A percentile compares a stretch with the other conserved stretches of the same genome.
Evolutionary conservation across 2,797 vertebrate genomes (phyloP).

Genomic region (Hybognathus amarus): DNA sequence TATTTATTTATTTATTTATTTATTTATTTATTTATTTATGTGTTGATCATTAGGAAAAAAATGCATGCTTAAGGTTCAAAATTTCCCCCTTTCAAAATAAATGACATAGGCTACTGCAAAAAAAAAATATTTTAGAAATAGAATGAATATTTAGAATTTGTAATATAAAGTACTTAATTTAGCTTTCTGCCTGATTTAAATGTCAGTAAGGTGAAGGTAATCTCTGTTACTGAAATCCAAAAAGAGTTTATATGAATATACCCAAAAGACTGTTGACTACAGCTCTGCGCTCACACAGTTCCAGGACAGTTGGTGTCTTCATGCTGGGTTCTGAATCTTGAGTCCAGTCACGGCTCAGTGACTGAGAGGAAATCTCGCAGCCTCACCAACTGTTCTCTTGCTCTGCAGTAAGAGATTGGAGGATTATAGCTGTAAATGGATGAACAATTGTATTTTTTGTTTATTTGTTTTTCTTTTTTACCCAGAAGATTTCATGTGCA

Average conservation of each 20-base stretch:
- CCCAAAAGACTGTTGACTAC: conserved; percentile 10
- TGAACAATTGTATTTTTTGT: not conserved
- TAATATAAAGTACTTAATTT: not conserved
- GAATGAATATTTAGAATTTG: not conserved
- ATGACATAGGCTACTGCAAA: too few relatives aligned
- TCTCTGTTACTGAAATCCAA: not conserved
- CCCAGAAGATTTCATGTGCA: not conserved
- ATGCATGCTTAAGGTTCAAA: not conserved
- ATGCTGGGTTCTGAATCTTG: conserved; percentile 35
- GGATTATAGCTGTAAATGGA: conserved; percentile 17
- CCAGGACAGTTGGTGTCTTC: conserved; percentile 51
- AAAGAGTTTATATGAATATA: not conserved
- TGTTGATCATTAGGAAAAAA: not conserved
- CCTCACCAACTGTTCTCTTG: conserved; percentile 50
- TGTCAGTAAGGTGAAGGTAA: not conserved
- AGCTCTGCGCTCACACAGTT: conserved; percentile 37
- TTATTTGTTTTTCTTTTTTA: not conserved
- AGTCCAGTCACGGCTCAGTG: conserved; percentile 49
- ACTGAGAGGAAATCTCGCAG: conserved; percentile 46
- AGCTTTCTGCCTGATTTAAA: not conserved
- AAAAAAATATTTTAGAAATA: too few relatives aligned
- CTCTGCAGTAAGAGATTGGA: conserved; percentile 20
- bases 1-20: too few relatives aligned
- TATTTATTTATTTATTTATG: not conserved
- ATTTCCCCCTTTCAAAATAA: not conserved